Evolutionary conservation across 2,888 invertebrate species (phyloP), one percentile per base, ranked within the genome.

Genomic region (Orthosia incerta): DNA sequence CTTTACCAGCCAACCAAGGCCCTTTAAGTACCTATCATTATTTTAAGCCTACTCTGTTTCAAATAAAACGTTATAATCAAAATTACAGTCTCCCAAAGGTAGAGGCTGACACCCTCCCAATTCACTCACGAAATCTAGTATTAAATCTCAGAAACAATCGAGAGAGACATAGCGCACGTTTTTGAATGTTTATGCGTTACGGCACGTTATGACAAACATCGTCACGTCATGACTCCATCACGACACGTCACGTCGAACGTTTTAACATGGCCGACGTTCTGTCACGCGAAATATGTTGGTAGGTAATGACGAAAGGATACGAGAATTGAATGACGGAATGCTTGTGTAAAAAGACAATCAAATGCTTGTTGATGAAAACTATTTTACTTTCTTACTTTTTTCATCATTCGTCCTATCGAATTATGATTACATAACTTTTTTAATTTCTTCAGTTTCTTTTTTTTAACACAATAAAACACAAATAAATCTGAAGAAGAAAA

Each of bases 161-260:
- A 15, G 7, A 46, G 2, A 59, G 18, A 57, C 18, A 65, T 59
- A 15, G 53, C 20, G 5, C 69, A 79, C 68, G 79, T 66, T 39
- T 71, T 76, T 51, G 39, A 66, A 80, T 80, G 80, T 59, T 51
- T 69, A 80, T 80, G 80, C 71, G 57, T 74, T 63, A 71, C 71
- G 56, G 15, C 9, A 53, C 55, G 61, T 71, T 71, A 64, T 73
- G 67, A 65, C 57, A 73, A 65, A 66, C 76, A 70, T 26, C 45
- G 65, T 55, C 67, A 57, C 60, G 79, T 48, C 63, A 74, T 48
- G 55, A 20, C 46, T 26, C 31, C 20, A 48, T 20, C 55, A 66
- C 53, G 56, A 26, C 45, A 26, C 45, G 62, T 61, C 75, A 68
- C 80, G 45, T 48, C 60, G 46, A 71, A 63, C 48, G 75, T 60